phyloP scores from a whole-genome alignment of 2,113 vertebrate species.

The Dasypus novemcinctus region DNA sequence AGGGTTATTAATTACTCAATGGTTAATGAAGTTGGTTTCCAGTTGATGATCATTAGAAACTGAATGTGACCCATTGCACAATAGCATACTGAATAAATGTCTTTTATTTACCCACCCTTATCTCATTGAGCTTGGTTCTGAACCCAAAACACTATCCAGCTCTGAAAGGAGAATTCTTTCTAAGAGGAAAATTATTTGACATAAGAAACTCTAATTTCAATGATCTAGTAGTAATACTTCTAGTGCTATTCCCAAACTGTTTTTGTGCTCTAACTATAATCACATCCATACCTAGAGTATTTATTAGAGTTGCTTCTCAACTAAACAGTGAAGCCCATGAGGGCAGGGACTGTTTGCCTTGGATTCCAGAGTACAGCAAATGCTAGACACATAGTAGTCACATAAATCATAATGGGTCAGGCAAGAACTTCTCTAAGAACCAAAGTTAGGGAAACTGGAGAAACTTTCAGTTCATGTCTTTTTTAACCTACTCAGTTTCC shows the following conservation, averaged over 20 bases:
- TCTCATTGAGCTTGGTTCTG: background rate
- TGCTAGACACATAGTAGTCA: background rate
- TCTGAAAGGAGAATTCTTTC: conserved; percentile 6
- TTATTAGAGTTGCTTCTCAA: background rate
- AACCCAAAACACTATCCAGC: background rate
- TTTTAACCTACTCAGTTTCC: background rate
- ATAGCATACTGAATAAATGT: background rate
- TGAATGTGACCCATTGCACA: background rate
- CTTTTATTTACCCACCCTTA: background rate
- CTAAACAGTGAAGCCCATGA: background rate
- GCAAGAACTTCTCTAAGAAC: background rate
- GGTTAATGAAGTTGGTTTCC: conserved; percentile 72
- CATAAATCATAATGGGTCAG: background rate
- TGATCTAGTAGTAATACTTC: background rate
- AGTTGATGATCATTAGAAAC: conserved; percentile 60
- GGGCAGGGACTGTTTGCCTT: background rate
- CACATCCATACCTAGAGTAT: background rate
- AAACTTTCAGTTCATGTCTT: background rate
- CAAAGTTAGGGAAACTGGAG: background rate
- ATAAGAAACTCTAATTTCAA: background rate
- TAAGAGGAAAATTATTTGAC: background rate
- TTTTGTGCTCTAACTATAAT: background rate
- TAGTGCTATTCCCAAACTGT: background rate
- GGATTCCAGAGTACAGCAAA: background rate
- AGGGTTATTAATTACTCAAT: conserved; percentile 67